These are phyloP conservation scores for Onychomys torridus DNA, from an alignment of 2,797 vertebrate species.

Conservation along the genomic window DNA sequence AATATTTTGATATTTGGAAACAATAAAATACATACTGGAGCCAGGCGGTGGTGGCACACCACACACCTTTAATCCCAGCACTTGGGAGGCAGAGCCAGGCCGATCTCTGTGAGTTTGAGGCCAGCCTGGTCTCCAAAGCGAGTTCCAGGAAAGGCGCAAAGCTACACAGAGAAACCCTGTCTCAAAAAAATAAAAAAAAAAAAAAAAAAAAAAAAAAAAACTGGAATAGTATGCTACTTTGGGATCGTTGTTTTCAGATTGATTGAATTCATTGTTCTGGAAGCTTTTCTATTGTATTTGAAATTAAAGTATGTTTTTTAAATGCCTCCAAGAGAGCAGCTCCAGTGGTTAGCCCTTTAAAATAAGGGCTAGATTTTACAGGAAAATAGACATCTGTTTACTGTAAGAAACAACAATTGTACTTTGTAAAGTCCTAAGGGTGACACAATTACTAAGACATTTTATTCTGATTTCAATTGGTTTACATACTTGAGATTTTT, in stretches of 20 bases:
- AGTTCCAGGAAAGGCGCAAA: too few species aligned
- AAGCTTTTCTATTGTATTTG: constrained; percentile 4
- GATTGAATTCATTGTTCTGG: not conserved
- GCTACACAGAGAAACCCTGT: too few species aligned
- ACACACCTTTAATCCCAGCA: too few species aligned
- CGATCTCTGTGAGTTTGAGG: too few species aligned
- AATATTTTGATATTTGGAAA: constrained; percentile 23
- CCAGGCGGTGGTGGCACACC: too few species aligned
- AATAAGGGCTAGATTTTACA: not conserved
- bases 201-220: too few species aligned
- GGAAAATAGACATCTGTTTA: not conserved
- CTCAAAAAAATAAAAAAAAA: too few species aligned
- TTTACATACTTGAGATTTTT: constrained; percentile 36
- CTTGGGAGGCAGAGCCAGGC: too few species aligned
- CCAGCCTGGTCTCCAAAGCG: too few species aligned
- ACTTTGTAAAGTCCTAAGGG: constrained; percentile 42
- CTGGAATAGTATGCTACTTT: constrained; percentile 26
- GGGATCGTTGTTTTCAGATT: constrained; percentile 23
- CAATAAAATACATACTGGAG: constrained; percentile 37
- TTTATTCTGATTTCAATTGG: not conserved
- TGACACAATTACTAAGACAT: not conserved
- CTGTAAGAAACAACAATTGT: not conserved
- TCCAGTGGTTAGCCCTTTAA: not conserved
- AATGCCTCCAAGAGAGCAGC: not conserved
- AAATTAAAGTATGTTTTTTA: constrained; percentile 22